Evolutionary conservation across 2,797 vertebrate species (phyloP).

Genomic region (Falco columbarius): DNA sequence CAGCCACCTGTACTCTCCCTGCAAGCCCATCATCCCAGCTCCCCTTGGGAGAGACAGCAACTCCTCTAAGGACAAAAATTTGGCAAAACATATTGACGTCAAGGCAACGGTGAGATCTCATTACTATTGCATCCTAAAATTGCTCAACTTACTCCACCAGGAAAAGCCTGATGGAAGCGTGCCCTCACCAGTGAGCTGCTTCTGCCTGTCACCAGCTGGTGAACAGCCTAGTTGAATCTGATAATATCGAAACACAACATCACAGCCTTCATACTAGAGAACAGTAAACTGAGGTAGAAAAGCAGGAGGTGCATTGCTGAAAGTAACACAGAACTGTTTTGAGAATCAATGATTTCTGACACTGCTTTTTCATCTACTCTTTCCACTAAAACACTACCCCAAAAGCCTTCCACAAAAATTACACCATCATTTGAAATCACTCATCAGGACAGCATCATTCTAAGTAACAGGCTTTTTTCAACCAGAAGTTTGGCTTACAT

Average conservation of each 20-base stretch:
- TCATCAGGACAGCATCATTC: neutral
- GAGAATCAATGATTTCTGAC: neutral
- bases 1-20: neutral
- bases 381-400: neutral
- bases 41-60: neutral
- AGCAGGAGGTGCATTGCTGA: neutral
- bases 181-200: neutral
- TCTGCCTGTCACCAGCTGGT: neutral
- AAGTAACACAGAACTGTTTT: neutral
- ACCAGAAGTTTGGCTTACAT: neutral
- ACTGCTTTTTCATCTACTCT: neutral
- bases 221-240: neutral
- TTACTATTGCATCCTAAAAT: neutral
- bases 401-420: neutral
- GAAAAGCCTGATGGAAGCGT: neutral
- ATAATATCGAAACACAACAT: neutral
- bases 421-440: neutral
- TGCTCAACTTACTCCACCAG: rapidly evolving
- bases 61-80: neutral
- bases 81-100: neutral
- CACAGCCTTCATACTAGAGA: neutral
- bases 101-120: neutral
- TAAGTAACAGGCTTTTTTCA: neutral
- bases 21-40: neutral
- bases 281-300: neutral